These are phyloP conservation scores for Drosophila repletoides DNA, from an alignment of 1,140 invertebrate genomes.

Conservation along the genomic window DNA sequence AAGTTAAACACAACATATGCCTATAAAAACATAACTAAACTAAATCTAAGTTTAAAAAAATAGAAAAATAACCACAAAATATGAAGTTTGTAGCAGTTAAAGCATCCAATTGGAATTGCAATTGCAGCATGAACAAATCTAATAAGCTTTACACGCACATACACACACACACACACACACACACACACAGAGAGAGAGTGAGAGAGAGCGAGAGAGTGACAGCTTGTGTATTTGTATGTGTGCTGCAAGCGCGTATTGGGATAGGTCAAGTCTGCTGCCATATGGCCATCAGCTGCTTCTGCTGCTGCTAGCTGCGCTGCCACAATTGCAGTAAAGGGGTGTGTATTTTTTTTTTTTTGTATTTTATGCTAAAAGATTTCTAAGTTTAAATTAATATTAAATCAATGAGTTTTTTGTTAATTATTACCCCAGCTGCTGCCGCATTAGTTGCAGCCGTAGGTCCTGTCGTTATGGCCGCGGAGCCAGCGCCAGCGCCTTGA, in stretches of 20 bases:
- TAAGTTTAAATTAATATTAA: constrained; percentile 3
- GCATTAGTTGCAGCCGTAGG: constrained; percentile 51
- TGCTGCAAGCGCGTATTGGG: constrained; percentile 47
- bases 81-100: no score
- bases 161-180: constrained; percentile 9
- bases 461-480: constrained; percentile 69
- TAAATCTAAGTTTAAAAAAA: no score
- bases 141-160: constrained; percentile 29
- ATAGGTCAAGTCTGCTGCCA: constrained; percentile 70
- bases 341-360: constrained; percentile 9
- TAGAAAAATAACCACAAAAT: no score
- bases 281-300: constrained; percentile 56
- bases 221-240: neutral
- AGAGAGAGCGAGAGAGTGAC: neutral
- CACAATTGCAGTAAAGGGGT: constrained; percentile 26
- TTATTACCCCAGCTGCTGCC: constrained; percentile 44
- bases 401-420: neutral
- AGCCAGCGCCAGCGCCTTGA: constrained; percentile 38
- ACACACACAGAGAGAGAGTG: neutral
- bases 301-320: constrained; percentile 10
- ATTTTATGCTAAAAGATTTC: constrained; percentile 19
- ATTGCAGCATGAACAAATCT: constrained; percentile 26
- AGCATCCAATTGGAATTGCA: constrained; percentile 21
- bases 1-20: no score
- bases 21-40: no score